Conservation (phyloP, 2,888 invertebrate species). For the Phoenoteleia sp. region DNA sequence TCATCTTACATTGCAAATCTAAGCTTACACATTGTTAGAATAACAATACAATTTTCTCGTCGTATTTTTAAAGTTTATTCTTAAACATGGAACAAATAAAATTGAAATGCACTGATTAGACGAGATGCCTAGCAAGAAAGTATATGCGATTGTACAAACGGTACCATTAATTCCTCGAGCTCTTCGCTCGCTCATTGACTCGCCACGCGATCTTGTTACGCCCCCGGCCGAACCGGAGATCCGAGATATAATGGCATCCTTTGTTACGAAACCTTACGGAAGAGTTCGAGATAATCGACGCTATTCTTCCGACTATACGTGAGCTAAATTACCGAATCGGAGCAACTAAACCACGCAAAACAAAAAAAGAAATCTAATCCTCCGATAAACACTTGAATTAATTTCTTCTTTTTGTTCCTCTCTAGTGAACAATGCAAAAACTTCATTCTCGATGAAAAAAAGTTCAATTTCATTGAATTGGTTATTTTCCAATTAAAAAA, state of each 20-base stretch:
- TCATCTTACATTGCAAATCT: neutral
- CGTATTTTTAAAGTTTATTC: neutral
- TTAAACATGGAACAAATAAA: conserved; percentile 3
- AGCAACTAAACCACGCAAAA: conserved; percentile 1
- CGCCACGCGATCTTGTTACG: conserved; percentile 74
- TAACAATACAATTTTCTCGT: neutral
- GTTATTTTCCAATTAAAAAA: too few species aligned
- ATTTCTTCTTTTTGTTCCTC: too few species aligned
- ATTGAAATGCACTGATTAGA: conserved; percentile 18
- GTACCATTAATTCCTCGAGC: conserved; percentile 33
- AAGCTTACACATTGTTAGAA: neutral
- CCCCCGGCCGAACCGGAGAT: conserved; percentile 28
- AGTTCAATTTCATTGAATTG: too few species aligned
- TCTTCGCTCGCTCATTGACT: conserved; percentile 53
- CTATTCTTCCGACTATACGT: conserved; percentile 11
- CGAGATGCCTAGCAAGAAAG: conserved; percentile 81
- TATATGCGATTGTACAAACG: conserved; percentile 67
- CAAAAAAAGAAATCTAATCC: neutral
- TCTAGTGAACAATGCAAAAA: too few species aligned
- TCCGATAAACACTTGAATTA: too few species aligned
- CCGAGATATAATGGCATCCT: conserved; percentile 43
- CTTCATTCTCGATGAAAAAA: too few species aligned
- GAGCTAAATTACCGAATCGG: conserved; percentile 22
- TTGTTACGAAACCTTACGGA: conserved; percentile 69
- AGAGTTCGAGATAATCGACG: conserved; percentile 19